Conservation (phyloP, 2,113 vertebrate species). For the Brachirus orientalis region DNA sequence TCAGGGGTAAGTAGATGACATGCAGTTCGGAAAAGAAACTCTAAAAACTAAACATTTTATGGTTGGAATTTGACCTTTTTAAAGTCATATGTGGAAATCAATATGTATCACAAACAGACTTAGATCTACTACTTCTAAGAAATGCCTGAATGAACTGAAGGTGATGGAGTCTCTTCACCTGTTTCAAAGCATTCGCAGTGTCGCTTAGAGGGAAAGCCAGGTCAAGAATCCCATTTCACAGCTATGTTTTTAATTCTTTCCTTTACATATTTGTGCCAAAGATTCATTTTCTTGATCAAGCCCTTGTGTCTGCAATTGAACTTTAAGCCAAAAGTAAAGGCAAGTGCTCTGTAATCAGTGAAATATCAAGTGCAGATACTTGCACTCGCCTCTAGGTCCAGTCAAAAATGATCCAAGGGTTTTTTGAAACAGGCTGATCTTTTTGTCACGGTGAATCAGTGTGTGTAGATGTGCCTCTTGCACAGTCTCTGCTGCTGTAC, state of each 20-base stretch:
- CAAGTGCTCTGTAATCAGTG: slow-evolving; percentile 51
- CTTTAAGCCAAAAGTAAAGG: slow-evolving; percentile 3
- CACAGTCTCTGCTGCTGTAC: too few relatives aligned
- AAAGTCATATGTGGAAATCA: slow-evolving; percentile 13
- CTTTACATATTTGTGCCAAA: background rate
- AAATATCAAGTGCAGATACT: slow-evolving; percentile 36
- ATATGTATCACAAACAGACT: slow-evolving; percentile 15
- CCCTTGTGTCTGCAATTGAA: slow-evolving; percentile 36
- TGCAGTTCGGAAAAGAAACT: too few relatives aligned
- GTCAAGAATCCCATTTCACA: background rate
- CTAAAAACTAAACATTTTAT: too few relatives aligned
- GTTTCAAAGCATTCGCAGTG: background rate
- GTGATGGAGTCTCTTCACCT: background rate
- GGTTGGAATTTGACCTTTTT: slow-evolving; percentile 23
- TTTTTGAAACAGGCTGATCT: slow-evolving; percentile 32
- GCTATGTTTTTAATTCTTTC: background rate
- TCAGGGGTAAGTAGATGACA: too few relatives aligned
- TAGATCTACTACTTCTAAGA: background rate
- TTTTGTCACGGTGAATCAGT: background rate
- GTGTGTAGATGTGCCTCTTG: too few relatives aligned
- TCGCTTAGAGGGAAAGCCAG: background rate
- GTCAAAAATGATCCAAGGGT: slow-evolving; percentile 40
- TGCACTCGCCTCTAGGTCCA: background rate
- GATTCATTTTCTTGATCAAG: background rate
- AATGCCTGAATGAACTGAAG: slow-evolving; percentile 6